These are phyloP conservation scores for Haliclona indistincta DNA, from an alignment of 37 sponge, comb jelly and placozoan genomes.

Conservation along the genomic window DNA sequence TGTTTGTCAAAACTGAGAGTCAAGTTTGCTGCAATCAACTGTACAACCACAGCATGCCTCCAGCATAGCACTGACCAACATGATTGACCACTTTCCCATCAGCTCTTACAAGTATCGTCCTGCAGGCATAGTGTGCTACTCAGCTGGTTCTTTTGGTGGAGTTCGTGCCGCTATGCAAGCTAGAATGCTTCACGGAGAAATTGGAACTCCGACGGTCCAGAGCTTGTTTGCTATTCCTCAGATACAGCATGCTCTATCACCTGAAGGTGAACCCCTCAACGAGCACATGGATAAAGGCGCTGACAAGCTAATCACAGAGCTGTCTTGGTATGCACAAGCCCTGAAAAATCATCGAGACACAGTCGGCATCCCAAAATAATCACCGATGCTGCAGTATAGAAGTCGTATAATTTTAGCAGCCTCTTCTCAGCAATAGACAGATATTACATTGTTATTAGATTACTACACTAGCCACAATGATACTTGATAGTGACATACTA, in stretches of 20 bases:
- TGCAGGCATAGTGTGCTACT: slow-evolving; percentile 81
- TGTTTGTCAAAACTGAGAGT: too few species aligned
- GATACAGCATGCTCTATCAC: slow-evolving; percentile 60
- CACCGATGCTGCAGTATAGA: too few species aligned
- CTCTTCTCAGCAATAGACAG: too few species aligned
- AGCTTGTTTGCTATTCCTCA: slow-evolving; percentile 63
- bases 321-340: slow-evolving; percentile 85
- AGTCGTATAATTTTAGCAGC: too few species aligned
- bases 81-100: slow-evolving; percentile 87
- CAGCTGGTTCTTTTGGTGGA: slow-evolving; percentile 78
- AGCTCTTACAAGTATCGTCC: slow-evolving; percentile 73
- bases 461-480: too few species aligned
- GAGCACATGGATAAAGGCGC: slow-evolving; percentile 53
- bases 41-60: slow-evolving; percentile 92
- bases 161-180: slow-evolving; percentile 75
- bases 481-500: too few species aligned
- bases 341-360: slow-evolving; percentile 59
- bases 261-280: slow-evolving; percentile 54
- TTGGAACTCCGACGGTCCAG: slow-evolving; percentile 61
- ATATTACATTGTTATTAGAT: too few species aligned
- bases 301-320: slow-evolving; percentile 64
- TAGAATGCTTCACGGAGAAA: slow-evolving; percentile 67
- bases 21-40: too few species aligned
- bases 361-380: slow-evolving; percentile 48
- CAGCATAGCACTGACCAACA: slow-evolving; percentile 92